Evolutionary conservation across 2,797 vertebrate genomes (phyloP), one percentile per base, ranked within the genome.

Genomic region (Channallabes apus): DNA sequence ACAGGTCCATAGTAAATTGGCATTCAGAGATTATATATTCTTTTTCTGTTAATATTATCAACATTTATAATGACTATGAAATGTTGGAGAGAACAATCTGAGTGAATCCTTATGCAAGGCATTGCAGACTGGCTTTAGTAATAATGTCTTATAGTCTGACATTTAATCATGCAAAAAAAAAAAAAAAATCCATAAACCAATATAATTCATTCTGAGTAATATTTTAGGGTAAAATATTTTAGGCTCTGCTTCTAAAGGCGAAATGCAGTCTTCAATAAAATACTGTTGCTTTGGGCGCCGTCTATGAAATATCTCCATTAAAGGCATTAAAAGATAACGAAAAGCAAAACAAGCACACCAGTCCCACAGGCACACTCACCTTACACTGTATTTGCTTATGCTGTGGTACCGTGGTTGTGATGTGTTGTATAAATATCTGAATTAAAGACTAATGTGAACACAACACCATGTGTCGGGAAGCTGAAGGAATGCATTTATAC

Each of bases 361-460:
- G 35, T 24, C 35, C 35, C 15, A 29, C 61, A 29, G 7, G 61
- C 61, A 56, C 6, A 7, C 56, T 77, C 20, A 78, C 9, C 56
- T 35, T 76, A 54, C 46, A 51, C 11, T 51, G 46, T 38, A 78
- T 78, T 38, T 38, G 12, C 61, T 51, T 11, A 29, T 27, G 62
- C 38, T 46, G 4, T 20, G 14, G 1, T 27, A 65, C 4, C 7
- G 20, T 20, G 8, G 24, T 4, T 62, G 35, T 62, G 32, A 59
- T 38, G 56, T 41, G 56, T 41, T 29, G 14, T 27, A 64, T 65
- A 65, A 65, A 80, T 51, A 65, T 29, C 15, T 65, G 38, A 65
- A 65, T 80, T 65, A 51, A 18, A 46, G n/a, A 51, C 6, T 65
- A 80, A 80, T 65, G n/a, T 62, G 58, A 61, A 79, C 58, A 79